Percentiles rank a stretch among this genome's conserved stretches.
These are phyloP conservation scores for Chymomyza costata DNA, from an alignment of 1,140 invertebrate genomes.

Conservation along the genomic window DNA sequence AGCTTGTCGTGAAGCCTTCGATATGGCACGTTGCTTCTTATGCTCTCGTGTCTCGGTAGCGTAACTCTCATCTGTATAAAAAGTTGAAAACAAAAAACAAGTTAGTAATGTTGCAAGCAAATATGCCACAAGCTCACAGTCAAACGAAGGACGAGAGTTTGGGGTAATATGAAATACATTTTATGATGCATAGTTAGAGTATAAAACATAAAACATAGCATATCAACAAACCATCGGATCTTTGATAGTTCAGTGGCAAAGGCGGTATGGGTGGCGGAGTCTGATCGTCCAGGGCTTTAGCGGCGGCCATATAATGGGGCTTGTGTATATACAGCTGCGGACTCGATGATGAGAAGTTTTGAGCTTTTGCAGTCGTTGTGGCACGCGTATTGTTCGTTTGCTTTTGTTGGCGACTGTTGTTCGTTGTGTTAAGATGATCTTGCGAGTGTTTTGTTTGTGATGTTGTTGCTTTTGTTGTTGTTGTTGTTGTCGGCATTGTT, in stretches of 20 bases:
- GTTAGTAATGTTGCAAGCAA: neutral
- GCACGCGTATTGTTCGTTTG: conserved; percentile 44
- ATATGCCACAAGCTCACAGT: neutral
- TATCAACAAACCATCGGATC: conserved; percentile 74
- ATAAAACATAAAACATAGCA: conserved; percentile 21
- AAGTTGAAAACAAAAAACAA: neutral
- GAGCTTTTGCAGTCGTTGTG: conserved; percentile 20
- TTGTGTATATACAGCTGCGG: conserved; percentile 67
- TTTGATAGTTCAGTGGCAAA: conserved; percentile 79
- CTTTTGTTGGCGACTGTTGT: conserved; percentile 66
- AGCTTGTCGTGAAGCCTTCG: conserved; percentile 80
- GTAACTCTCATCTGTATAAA: conserved; percentile 67
- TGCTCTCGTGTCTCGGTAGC: conserved; percentile 70
- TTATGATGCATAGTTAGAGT: conserved; percentile 14
- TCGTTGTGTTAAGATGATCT: conserved; percentile 53
- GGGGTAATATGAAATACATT: conserved; percentile 10
- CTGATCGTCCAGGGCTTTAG: conserved; percentile 57
- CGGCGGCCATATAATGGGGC: conserved; percentile 53
- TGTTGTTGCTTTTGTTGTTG: conserved; percentile 20
- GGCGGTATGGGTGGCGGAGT: conserved; percentile 79
- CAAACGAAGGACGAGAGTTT: conserved; percentile 1
- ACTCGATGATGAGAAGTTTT: conserved; percentile 65
- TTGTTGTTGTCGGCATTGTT: conserved; percentile 16
- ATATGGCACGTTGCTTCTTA: conserved; percentile 75
- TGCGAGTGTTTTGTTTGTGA: conserved; percentile 57